Percentiles rank a stretch among this genome's conserved stretches.
Evolutionary conservation across 2,888 invertebrate genomes (phyloP).

Genomic region (Brenthis ino): DNA sequence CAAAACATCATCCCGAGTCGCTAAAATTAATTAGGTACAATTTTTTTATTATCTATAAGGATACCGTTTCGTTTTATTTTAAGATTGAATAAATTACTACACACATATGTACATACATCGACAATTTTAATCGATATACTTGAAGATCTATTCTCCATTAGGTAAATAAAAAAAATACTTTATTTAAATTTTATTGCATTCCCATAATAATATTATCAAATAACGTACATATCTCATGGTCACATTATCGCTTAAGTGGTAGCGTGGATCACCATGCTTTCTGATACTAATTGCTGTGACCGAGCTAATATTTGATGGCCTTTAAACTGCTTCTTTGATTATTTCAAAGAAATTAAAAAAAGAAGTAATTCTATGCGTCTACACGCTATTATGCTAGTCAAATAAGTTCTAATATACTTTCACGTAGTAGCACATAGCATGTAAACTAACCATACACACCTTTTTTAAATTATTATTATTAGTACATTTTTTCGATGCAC

Average conservation of each 20-base stretch:
- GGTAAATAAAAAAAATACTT: not conserved
- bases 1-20: no score
- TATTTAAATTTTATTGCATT: not conserved
- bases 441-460: no score
- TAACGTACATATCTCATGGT: slow-evolving; percentile 8
- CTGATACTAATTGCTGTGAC: slow-evolving; percentile 68
- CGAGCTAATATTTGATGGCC: slow-evolving; percentile 66
- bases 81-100: no score
- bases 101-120: not conserved
- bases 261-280: slow-evolving; percentile 29
- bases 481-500: no score
- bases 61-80: no score
- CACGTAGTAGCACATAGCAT: not conserved
- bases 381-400: not conserved
- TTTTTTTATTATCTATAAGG: no score
- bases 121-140: slow-evolving; percentile 5
- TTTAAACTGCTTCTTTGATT: slow-evolving; percentile 58
- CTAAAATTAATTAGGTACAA: no score
- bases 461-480: no score
- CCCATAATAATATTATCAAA: slow-evolving; percentile 4
- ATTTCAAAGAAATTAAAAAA: slow-evolving; percentile 22
- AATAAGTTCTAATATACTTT: slow-evolving; percentile 1
- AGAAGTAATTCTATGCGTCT: slow-evolving; percentile 8
- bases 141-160: not conserved
- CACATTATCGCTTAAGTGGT: slow-evolving; percentile 32